Percentiles rank a stretch among this genome's conserved stretches.
Conservation (phyloP, 2,888 invertebrate genomes). For the Lomographa bimaculata region DNA sequence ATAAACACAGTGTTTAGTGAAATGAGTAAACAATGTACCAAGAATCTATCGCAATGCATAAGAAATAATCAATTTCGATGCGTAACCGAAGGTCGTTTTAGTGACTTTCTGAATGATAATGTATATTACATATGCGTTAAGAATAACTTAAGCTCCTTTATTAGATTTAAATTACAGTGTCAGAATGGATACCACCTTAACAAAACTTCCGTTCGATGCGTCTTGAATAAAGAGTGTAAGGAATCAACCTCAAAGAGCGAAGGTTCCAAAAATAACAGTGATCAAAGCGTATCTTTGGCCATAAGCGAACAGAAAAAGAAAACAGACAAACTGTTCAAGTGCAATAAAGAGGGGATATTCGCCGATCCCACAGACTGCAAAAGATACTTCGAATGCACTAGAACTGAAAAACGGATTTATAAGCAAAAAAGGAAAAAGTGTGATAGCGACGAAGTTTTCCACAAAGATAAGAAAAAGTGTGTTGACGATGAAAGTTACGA, state of each 20-base stretch:
- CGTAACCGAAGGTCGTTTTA: conserved; percentile 63
- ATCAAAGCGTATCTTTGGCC: conserved; percentile 25
- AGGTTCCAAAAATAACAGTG: conserved; percentile 36
- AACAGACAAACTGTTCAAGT: conserved; percentile 32
- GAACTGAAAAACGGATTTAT: conserved; percentile 47
- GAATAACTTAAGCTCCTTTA: conserved; percentile 43
- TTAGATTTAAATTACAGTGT: conserved; percentile 68
- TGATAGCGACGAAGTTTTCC: conserved; percentile 65
- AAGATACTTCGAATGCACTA: conserved; percentile 72
- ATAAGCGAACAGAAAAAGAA: conserved; percentile 19
- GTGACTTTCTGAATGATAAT: conserved; percentile 58
- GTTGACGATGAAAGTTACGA: conserved; percentile 60
- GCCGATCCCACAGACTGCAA: conserved; percentile 59
- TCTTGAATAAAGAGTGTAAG: conserved; percentile 32
- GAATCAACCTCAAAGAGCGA: conserved; percentile 30
- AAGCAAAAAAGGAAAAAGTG: conserved; percentile 66
- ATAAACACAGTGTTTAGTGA: conserved; percentile 71
- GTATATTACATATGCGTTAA: conserved; percentile 71
- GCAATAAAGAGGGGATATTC: conserved; percentile 41
- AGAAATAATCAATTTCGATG: conserved; percentile 77
- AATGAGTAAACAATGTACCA: conserved; percentile 70
- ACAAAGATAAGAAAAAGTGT: conserved; percentile 60
- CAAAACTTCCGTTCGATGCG: conserved; percentile 55
- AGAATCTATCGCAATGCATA: conserved; percentile 71
- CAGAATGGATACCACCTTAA: conserved; percentile 59